These are phyloP conservation scores for Candidula unifasciata DNA, from an alignment of 2,888 invertebrate genomes.

Conservation along the genomic window DNA sequence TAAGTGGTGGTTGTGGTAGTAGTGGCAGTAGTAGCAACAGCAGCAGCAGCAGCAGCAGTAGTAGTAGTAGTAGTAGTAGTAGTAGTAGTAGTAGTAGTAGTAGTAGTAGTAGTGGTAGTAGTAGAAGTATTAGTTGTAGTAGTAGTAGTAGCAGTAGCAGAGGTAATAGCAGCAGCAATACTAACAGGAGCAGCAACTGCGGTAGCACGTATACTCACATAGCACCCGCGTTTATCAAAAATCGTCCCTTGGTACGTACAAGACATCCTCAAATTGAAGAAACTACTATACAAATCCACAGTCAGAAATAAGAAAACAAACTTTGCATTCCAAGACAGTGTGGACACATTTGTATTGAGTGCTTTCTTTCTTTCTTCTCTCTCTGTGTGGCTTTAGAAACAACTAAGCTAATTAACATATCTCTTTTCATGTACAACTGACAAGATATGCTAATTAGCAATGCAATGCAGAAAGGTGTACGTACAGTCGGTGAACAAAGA, in stretches of 20 bases:
- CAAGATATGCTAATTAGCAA: too few relatives aligned
- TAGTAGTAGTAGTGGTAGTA: background rate
- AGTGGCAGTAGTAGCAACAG: background rate
- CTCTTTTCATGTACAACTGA: too few relatives aligned
- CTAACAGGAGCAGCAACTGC: background rate
- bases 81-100: background rate
- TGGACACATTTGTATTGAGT: background rate
- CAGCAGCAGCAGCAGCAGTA: background rate
- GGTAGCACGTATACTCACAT: slow-evolving; percentile 10
- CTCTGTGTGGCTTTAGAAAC: too few relatives aligned
- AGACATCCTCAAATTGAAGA: background rate
- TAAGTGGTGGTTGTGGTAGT: too few relatives aligned
- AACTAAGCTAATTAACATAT: too few relatives aligned
- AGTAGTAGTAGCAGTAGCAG: background rate
- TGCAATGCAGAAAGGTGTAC: too few relatives aligned
- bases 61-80: background rate
- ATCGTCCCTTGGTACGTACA: slow-evolving; percentile 1
- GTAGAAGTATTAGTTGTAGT: background rate
- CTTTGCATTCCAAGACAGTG: background rate
- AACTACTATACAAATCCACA: background rate
- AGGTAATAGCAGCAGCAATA: background rate
- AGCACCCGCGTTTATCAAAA: slow-evolving; percentile 32
- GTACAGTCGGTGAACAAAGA: too few relatives aligned
- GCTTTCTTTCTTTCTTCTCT: background rate
- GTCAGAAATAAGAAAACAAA: background rate